Percentiles rank a stretch among this genome's conserved stretches.
Evolutionary conservation across 92 coral and sea anemone species (phyloP).

Genomic region (Nematostella vectensis): DNA sequence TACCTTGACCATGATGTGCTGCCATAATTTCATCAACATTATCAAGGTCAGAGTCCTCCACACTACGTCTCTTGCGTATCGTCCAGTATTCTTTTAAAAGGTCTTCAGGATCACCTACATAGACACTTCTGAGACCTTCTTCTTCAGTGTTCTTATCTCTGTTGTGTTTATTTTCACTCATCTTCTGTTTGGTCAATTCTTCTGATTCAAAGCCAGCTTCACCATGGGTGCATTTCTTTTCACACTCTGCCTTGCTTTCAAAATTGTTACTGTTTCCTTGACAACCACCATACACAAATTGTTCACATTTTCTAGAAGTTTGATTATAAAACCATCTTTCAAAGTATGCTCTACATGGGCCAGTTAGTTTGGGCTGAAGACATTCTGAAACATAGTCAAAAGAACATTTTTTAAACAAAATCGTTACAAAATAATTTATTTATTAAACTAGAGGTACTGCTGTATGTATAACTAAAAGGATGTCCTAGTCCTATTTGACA

Average conservation of each 20-base stretch:
- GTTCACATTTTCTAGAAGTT: slow-evolving; percentile 10
- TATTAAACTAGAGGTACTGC: too few relatives aligned
- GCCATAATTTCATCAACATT: too few relatives aligned
- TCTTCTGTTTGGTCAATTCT: background rate
- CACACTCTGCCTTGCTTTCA: slow-evolving; percentile 16
- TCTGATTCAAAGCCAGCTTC: background rate
- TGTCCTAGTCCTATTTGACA: too few relatives aligned
- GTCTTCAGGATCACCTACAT: background rate
- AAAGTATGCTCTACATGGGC: slow-evolving; percentile 32
- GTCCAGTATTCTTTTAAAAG: slow-evolving; percentile 3
- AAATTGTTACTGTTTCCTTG: slow-evolving; percentile 40
- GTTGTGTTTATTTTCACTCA: background rate
- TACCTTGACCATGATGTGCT: too few relatives aligned
- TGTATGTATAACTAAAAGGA: too few relatives aligned
- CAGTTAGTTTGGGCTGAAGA: slow-evolving; percentile 12
- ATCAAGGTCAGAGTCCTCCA: too few relatives aligned
- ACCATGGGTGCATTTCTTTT: slow-evolving; percentile 21
- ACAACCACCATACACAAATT: slow-evolving; percentile 47
- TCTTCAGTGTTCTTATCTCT: too few relatives aligned
- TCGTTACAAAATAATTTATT: too few relatives aligned
- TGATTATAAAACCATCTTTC: slow-evolving; percentile 33
- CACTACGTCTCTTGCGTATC: too few relatives aligned
- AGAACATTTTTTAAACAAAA: too few relatives aligned
- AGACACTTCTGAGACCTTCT: too few relatives aligned
- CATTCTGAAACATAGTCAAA: too few relatives aligned